phyloP scores from a whole-genome alignment of 2,113 vertebrate species.

The Copsychus sechellarum region DNA sequence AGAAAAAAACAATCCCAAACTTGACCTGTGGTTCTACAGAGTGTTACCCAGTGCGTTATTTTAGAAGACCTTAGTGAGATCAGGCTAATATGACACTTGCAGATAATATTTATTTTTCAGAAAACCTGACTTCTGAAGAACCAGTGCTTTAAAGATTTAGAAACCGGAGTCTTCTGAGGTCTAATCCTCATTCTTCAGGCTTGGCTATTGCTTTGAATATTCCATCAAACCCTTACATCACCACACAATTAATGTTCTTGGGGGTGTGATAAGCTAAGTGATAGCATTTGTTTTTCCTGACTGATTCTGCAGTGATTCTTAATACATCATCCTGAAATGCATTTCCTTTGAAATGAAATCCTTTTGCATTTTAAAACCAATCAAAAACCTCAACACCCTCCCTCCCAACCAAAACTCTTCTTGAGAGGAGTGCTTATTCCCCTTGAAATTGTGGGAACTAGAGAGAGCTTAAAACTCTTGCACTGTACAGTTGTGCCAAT shows the following conservation, averaged over 20 bases:
- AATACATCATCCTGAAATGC: background rate
- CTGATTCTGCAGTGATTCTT: background rate
- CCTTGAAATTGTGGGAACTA: background rate
- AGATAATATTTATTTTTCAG: background rate
- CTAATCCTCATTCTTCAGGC: background rate
- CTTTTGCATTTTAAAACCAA: background rate
- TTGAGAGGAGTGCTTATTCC: background rate
- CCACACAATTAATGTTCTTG: background rate
- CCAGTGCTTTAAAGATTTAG: background rate
- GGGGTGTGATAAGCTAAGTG: background rate
- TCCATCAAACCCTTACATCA: background rate
- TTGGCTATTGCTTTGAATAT: background rate
- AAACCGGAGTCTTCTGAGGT: background rate
- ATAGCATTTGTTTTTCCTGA: background rate
- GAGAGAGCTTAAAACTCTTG: background rate
- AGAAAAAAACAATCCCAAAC: background rate
- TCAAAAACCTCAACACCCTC: fast-evolving
- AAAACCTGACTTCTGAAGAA: background rate
- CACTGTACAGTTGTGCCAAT: fast-evolving
- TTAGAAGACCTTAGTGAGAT: background rate
- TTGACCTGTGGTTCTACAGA: background rate
- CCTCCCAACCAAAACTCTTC: fast-evolving
- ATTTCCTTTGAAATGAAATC: background rate
- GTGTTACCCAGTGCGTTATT: background rate
- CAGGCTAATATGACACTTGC: background rate